These are phyloP conservation scores for Tenthredo scrophulariae DNA, from an alignment of 2,888 invertebrate genomes.

Conservation along the genomic window DNA sequence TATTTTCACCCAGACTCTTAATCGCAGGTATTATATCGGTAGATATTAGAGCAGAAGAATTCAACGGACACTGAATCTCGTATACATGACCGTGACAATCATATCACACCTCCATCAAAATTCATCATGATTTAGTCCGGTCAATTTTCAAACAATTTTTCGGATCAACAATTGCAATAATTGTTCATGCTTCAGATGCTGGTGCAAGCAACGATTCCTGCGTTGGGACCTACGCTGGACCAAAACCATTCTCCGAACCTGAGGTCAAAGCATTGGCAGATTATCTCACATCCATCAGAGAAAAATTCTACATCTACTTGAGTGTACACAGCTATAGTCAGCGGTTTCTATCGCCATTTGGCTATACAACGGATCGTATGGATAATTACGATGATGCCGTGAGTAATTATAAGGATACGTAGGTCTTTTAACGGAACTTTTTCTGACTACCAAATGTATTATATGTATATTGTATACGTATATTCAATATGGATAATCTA, in stretches of 20 bases:
- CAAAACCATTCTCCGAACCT: slow-evolving; percentile 80
- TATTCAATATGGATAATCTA: background rate
- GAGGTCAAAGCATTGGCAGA: slow-evolving; percentile 79
- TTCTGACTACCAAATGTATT: background rate
- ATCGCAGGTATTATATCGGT: slow-evolving; percentile 70
- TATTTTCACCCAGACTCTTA: slow-evolving; percentile 82
- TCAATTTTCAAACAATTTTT: background rate
- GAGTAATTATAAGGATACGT: slow-evolving; percentile 64
- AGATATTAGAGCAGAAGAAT: slow-evolving; percentile 78
- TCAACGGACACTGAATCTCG: slow-evolving; percentile 77
- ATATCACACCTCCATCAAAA: background rate
- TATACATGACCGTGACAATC: slow-evolving; percentile 67
- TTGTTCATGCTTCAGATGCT: slow-evolving; percentile 37
- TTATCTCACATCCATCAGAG: slow-evolving; percentile 76
- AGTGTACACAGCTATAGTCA: slow-evolving; percentile 87
- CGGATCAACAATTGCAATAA: background rate
- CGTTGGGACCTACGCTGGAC: slow-evolving; percentile 80
- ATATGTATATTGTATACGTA: background rate
- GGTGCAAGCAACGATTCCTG: slow-evolving; percentile 79
- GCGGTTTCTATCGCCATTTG: slow-evolving; percentile 83
- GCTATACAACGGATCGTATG: slow-evolving; percentile 80
- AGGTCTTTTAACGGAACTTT: background rate
- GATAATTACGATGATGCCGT: slow-evolving; percentile 81
- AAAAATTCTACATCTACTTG: slow-evolving; percentile 81
- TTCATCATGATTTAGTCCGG: background rate